Evolutionary conservation across 2,113 vertebrate species (phyloP).

Genomic region (Puma concolor): DNA sequence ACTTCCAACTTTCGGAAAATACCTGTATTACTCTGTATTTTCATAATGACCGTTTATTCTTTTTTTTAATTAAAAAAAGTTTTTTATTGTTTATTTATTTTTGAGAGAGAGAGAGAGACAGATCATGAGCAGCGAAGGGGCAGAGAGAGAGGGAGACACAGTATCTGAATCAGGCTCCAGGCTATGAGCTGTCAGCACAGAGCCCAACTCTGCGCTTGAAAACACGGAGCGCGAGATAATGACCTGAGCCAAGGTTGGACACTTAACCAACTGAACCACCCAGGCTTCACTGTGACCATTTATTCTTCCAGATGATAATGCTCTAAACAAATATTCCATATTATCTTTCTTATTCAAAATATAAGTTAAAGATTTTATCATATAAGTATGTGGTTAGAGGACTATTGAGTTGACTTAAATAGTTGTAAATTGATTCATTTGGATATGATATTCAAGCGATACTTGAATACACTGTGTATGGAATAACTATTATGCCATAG

Average conservation of each 20-base stretch:
- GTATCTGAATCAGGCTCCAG: too few relatives aligned
- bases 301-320: background rate
- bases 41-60: background rate
- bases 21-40: background rate
- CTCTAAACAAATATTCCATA: background rate
- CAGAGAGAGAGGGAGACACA: too few relatives aligned
- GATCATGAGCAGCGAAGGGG: too few relatives aligned
- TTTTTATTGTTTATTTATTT: too few relatives aligned
- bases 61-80: too few relatives aligned
- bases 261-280: too few relatives aligned
- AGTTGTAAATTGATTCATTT: background rate
- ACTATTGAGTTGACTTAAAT: background rate
- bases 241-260: too few relatives aligned
- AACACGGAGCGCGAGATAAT: too few relatives aligned
- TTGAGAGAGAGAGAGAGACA: too few relatives aligned
- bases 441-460: background rate
- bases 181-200: too few relatives aligned
- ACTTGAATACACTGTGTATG: background rate
- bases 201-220: too few relatives aligned
- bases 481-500: background rate
- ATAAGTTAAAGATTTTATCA: background rate
- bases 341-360: background rate
- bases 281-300: background rate
- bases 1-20: background rate
- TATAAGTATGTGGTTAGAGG: background rate